Evolutionary conservation across 2,797 vertebrate species (phyloP).

Genomic region (Squalus acanthias): DNA sequence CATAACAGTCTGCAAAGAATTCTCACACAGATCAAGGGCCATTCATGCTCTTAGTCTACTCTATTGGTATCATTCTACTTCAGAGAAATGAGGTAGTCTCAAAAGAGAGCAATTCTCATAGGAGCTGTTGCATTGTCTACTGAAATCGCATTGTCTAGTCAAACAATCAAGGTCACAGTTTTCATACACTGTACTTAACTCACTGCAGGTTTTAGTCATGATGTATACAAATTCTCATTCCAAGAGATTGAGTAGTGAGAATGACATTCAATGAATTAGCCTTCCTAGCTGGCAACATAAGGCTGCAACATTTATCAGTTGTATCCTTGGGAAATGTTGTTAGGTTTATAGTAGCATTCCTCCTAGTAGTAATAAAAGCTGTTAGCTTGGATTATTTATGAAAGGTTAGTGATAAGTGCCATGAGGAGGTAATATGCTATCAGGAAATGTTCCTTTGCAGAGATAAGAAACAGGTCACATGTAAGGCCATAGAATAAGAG

Average conservation of each 20-base stretch:
- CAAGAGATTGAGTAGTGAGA: slow-evolving; percentile 34
- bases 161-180: slow-evolving; percentile 29
- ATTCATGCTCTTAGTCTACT: background rate
- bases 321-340: slow-evolving; percentile 36
- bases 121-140: slow-evolving; percentile 37
- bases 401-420: slow-evolving; percentile 38
- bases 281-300: slow-evolving; percentile 35
- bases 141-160: slow-evolving; percentile 31
- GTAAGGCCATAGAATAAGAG: slow-evolving; percentile 29
- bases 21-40: slow-evolving; percentile 41
- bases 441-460: slow-evolving; percentile 36
- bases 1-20: slow-evolving; percentile 34
- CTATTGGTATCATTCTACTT: slow-evolving; percentile 38
- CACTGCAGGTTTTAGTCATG: slow-evolving; percentile 22
- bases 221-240: slow-evolving; percentile 34
- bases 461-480: slow-evolving; percentile 39
- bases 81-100: slow-evolving; percentile 34
- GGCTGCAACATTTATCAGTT: slow-evolving; percentile 37
- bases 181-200: slow-evolving; percentile 36
- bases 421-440: slow-evolving; percentile 37
- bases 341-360: slow-evolving; percentile 39
- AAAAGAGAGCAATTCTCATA: slow-evolving; percentile 40
- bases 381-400: slow-evolving; percentile 38
- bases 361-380: slow-evolving; percentile 37
- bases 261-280: slow-evolving; percentile 39